Evolutionary conservation across 1,140 invertebrate species (phyloP).

Genomic region (Drosophila repleta): DNA sequence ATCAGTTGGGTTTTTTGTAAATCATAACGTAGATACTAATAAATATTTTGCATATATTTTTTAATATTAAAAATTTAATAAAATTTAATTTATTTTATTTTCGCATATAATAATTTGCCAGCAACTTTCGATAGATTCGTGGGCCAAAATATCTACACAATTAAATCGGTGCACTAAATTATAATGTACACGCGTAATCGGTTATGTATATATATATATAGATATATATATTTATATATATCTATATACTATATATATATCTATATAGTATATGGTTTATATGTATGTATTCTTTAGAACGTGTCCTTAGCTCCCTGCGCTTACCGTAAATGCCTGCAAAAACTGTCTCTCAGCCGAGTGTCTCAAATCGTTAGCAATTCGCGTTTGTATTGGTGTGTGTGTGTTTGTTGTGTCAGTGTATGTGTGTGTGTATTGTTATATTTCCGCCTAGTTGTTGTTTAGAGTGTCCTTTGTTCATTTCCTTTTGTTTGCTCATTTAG

Average conservation of each 20-base stretch:
- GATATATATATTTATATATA: conserved; percentile 31
- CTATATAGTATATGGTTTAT: conserved; percentile 24
- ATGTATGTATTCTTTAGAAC: conserved; percentile 60
- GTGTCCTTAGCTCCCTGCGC: conserved; percentile 35
- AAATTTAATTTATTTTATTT: not conserved
- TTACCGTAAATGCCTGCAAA: conserved; percentile 51
- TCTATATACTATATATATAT: conserved; percentile 20
- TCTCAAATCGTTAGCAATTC: conserved; percentile 9
- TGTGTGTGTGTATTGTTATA: conserved; percentile 20
- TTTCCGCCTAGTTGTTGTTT: conserved; percentile 8
- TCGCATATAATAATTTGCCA: conserved; percentile 4
- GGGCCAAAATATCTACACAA: conserved; percentile 11
- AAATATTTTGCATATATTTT: too few species aligned
- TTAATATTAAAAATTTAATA: not conserved
- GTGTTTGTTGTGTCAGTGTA: conserved; percentile 35
- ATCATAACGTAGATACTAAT: too few species aligned
- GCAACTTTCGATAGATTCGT: conserved; percentile 31
- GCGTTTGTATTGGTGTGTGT: conserved; percentile 36
- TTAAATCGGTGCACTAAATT: conserved; percentile 17
- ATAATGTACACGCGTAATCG: conserved; percentile 42
- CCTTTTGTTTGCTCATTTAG: conserved; percentile 40
- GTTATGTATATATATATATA: conserved; percentile 48
- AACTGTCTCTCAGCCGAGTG: conserved; percentile 39
- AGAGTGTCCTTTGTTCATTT: conserved; percentile 32
- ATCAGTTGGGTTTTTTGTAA: too few species aligned